Base-by-base conservation (phyloP, 2,888 invertebrate genomes). In the Griposia aprilina region DNA sequence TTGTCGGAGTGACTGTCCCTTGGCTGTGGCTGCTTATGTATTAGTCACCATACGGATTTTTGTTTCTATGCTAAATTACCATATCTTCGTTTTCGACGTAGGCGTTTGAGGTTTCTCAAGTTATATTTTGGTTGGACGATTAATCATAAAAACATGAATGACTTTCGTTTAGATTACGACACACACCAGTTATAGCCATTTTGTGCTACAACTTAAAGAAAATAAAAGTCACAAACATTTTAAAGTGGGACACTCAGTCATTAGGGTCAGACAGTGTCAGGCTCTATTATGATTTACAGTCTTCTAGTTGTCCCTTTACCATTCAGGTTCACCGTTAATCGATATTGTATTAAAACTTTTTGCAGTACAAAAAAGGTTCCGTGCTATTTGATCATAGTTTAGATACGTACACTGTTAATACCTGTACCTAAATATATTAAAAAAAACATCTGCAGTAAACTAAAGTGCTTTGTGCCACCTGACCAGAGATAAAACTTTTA, bases 381-480 rank as follows among this genome's bases (percentile, higher is more conserved):
- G 20, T 63, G 5, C 17, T 41, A n/a, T 15, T 52, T 78, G 4
- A n/a, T 20, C 15, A 50, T 30, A 20, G 26, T 36, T 48, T 41
- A 45, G 20, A 41, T 41, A 57, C 4, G 10, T 55, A 36, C 26
- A 65, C 17, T 2, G 23, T 30, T 41, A 5, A 17, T 45, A 30
- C 10, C 41, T 26, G 5, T 26, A 57, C n/a, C 5, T 17, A 74
- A 17, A 20, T 1, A 26, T 20, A 48, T n/a, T n/a, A n/a, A n/a
- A 57, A 41, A 63, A 78, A 36, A 36, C 6, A 15, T 50, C 3
- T 41, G 20, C 57, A 59, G 23, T 52, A 36, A 57, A 48, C 13
- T n/a, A 74, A 52, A 81, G 74, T 23, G n/a, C n/a, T 80, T 57
- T 57, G 73, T 59, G 73, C n/a, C 75, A 41, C 55, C 15, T 30